A percentile compares a stretch with the other conserved stretches of the same genome.
Evolutionary conservation across 1,140 invertebrate genomes (phyloP).

Genomic region (Oncopodura yosiiana): DNA sequence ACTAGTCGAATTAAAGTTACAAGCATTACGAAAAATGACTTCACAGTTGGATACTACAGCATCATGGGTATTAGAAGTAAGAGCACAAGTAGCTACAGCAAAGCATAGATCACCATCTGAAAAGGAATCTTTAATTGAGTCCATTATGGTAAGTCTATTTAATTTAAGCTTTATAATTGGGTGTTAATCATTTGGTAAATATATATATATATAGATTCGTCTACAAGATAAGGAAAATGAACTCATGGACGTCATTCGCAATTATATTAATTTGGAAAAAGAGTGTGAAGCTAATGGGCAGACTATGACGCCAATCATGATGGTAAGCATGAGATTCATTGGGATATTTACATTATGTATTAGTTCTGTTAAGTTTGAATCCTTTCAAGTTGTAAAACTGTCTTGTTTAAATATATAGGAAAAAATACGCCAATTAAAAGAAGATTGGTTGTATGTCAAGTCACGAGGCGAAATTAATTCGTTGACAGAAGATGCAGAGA

Average conservation of each 20-base stretch:
- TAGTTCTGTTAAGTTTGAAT: not conserved
- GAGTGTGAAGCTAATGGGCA: slow-evolving; percentile 36
- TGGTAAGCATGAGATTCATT: slow-evolving; percentile 14
- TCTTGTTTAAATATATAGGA: slow-evolving; percentile 36
- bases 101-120: slow-evolving; percentile 43
- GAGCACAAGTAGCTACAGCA: slow-evolving; percentile 33
- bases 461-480: slow-evolving; percentile 39
- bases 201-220: slow-evolving; percentile 22
- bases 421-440: slow-evolving; percentile 49
- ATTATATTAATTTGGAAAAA: slow-evolving; percentile 56
- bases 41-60: slow-evolving; percentile 46
- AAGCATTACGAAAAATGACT: slow-evolving; percentile 50
- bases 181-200: too few species aligned
- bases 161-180: not conserved
- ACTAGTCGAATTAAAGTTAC: slow-evolving; percentile 50
- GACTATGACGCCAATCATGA: slow-evolving; percentile 30
- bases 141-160: slow-evolving; percentile 47
- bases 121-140: slow-evolving; percentile 46
- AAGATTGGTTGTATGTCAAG: slow-evolving; percentile 51
- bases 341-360: not conserved
- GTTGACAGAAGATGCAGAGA: slow-evolving; percentile 23
- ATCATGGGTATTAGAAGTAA: slow-evolving; percentile 27
- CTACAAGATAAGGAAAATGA: slow-evolving; percentile 51
- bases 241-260: slow-evolving; percentile 55
- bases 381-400: not conserved